A percentile compares a stretch with the other conserved stretches of the same genome.
These are phyloP conservation scores for Zophobas atratus DNA, from an alignment of 1,140 invertebrate species.

Conservation along the genomic window DNA sequence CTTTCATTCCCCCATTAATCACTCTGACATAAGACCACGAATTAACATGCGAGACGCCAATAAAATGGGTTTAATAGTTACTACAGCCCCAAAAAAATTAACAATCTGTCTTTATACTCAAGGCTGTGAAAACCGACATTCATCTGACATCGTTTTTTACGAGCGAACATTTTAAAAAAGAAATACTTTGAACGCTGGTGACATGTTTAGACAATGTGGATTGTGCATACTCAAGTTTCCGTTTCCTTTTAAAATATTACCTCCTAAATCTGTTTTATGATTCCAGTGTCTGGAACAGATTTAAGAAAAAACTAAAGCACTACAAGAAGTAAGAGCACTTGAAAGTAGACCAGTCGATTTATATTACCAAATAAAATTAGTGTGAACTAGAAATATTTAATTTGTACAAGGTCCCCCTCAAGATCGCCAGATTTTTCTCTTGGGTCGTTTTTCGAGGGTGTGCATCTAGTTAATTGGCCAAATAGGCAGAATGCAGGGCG, in stretches of 20 bases:
- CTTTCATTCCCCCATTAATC: too few relatives aligned
- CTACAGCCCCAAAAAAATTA: slow-evolving; percentile 1
- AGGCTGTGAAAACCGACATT: slow-evolving; percentile 27
- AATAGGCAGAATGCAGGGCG: slow-evolving; percentile 10
- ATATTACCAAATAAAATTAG: background rate
- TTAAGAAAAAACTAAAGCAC: too few relatives aligned
- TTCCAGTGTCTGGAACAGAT: background rate
- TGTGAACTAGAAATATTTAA: background rate
- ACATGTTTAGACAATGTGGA: slow-evolving; percentile 26
- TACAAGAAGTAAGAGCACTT: background rate
- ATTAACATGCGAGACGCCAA: background rate
- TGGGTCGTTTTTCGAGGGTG: background rate
- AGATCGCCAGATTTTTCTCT: background rate
- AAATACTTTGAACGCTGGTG: background rate
- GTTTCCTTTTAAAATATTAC: slow-evolving; percentile 16
- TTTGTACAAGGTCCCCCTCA: background rate
- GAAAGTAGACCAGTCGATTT: background rate
- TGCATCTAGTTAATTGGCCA: slow-evolving; percentile 24
- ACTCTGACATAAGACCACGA: background rate
- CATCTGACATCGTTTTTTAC: slow-evolving; percentile 8
- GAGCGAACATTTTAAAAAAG: background rate
- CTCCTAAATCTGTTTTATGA: background rate
- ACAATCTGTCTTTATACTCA: slow-evolving; percentile 7
- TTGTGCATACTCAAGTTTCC: slow-evolving; percentile 9
- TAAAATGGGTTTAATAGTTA: background rate